phyloP scores from a whole-genome alignment of 2,797 vertebrate species.

The Pyrocephalus nanus region DNA sequence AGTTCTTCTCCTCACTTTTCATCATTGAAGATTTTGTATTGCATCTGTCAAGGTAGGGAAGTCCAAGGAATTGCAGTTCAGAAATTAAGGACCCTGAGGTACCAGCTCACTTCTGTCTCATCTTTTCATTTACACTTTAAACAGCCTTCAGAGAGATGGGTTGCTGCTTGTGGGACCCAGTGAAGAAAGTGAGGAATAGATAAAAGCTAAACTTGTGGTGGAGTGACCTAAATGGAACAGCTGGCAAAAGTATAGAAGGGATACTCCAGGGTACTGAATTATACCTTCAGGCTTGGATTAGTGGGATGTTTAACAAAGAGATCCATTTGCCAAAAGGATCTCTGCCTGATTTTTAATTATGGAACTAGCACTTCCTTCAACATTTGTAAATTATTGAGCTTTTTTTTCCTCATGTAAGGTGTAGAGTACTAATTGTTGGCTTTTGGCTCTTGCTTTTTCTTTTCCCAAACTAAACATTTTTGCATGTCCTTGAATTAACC shows the following conservation, averaged over 20 bases:
- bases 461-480: not conserved
- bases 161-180: constrained; percentile 45
- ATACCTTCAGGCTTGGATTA: constrained; percentile 68
- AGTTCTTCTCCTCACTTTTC: constrained; percentile 64
- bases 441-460: not conserved
- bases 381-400: constrained; percentile 45
- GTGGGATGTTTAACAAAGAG: constrained; percentile 71
- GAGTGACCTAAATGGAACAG: constrained; percentile 59
- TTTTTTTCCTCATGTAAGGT: constrained; percentile 19
- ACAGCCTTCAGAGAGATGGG: constrained; percentile 58
- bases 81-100: constrained; percentile 74
- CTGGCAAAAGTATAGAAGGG: constrained; percentile 47
- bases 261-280: constrained; percentile 60
- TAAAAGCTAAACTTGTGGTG: constrained; percentile 66
- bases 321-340: constrained; percentile 69
- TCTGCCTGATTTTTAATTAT: constrained; percentile 71
- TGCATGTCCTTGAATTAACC: not conserved
- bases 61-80: constrained; percentile 70
- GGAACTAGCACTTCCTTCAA: constrained; percentile 5
- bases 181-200: constrained; percentile 63
- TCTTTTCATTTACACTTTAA: constrained; percentile 77
- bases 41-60: constrained; percentile 69
- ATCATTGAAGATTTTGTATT: constrained; percentile 70
- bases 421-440: constrained; percentile 10
- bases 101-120: constrained; percentile 57